These are phyloP conservation scores for Eupeodes luniger DNA, from an alignment of 2,888 invertebrate species.

Conservation along the genomic window DNA sequence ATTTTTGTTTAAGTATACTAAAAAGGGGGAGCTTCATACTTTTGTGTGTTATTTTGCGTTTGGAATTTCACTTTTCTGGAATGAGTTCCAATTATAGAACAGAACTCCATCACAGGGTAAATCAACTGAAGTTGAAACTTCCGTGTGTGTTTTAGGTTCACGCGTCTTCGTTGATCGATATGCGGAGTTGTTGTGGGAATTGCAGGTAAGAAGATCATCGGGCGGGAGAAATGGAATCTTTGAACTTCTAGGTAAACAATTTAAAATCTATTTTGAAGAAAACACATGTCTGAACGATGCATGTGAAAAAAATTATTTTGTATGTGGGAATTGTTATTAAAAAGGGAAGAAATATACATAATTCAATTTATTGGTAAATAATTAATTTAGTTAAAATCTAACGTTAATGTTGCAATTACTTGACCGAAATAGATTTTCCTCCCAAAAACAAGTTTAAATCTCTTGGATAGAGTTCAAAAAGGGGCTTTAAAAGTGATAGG, in stretches of 20 bases:
- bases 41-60: conserved; percentile 29
- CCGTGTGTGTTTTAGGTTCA: conserved; percentile 43
- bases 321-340: background rate
- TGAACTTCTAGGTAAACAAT: conserved; percentile 42
- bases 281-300: background rate
- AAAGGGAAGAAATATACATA: background rate
- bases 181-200: conserved; percentile 26
- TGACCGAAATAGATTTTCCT: too few relatives aligned
- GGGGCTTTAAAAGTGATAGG: too few relatives aligned
- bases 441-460: too few relatives aligned
- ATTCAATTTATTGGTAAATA: too few relatives aligned
- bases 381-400: too few relatives aligned
- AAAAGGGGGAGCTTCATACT: background rate
- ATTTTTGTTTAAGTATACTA: conserved; percentile 5
- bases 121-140: conserved; percentile 60
- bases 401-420: too few relatives aligned
- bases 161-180: background rate
- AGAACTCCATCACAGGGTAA: conserved; percentile 43
- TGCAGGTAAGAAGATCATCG: conserved; percentile 17
- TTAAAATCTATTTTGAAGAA: conserved; percentile 1
- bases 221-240: conserved; percentile 16
- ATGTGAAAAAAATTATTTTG: background rate
- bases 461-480: too few relatives aligned
- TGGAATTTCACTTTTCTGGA: conserved; percentile 53
- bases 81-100: conserved; percentile 56